phyloP scores from a whole-genome alignment of 2,113 vertebrate species.

The Cavia porcellus region DNA sequence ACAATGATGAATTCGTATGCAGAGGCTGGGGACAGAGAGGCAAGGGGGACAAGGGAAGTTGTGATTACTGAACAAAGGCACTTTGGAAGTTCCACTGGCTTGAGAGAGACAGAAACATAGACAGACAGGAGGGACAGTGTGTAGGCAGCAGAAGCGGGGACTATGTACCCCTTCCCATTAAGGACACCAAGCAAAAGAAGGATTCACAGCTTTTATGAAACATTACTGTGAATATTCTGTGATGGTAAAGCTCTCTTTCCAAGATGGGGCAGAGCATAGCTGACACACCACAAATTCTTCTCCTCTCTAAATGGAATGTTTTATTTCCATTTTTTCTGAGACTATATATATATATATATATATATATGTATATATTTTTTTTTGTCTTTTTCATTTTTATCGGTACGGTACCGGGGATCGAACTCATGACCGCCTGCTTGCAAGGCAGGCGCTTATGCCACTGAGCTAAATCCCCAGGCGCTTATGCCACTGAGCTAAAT shows the following conservation, averaged over 20 bases:
- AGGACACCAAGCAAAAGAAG: neutral
- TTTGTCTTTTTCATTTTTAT: too few species aligned
- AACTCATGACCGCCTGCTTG: too few species aligned
- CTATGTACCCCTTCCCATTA: neutral
- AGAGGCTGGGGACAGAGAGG: neutral
- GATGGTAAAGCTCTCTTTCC: neutral
- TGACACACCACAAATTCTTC: neutral
- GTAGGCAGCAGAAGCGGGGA: neutral
- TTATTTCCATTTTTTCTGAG: neutral
- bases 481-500: too few species aligned
- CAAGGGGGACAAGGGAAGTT: neutral
- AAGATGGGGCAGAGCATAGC: neutral
- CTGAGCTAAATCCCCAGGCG: too few species aligned
- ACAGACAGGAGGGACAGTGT: neutral
- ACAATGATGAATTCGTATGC: neutral
- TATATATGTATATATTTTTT: too few species aligned
- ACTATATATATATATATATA: too few species aligned
- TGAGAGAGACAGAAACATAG: neutral
- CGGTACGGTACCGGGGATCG: too few species aligned
- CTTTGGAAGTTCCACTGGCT: constrained; percentile 1
- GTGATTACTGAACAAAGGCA: neutral
- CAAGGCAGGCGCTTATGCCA: too few species aligned
- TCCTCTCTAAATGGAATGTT: neutral
- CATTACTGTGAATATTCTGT: neutral
- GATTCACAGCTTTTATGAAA: neutral